Percentiles rank a stretch among this genome's conserved stretches.
Conservation (phyloP, 2,797 vertebrate genomes). For the Leontocebus nigricollis region DNA sequence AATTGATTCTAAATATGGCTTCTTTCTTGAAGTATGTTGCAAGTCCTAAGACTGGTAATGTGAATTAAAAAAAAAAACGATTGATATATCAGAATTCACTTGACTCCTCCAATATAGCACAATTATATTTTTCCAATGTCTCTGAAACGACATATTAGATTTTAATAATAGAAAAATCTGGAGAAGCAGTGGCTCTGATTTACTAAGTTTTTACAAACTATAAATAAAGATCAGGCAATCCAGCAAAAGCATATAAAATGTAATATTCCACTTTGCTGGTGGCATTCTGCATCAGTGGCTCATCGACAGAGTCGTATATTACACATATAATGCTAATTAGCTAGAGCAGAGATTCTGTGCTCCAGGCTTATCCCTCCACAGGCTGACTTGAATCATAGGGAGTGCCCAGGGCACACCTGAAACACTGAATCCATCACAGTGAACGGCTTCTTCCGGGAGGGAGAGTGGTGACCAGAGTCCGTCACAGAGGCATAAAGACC, state of each 20-base stretch:
- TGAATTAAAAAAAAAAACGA: background rate
- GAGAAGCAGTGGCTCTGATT: background rate
- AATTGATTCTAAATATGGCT: slow-evolving; percentile 1
- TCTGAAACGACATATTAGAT: background rate
- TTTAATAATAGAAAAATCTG: slow-evolving; percentile 19
- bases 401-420: background rate
- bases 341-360: background rate
- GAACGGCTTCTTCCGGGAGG: background rate
- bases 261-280: background rate
- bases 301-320: accelerated
- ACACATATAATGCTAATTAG: no score
- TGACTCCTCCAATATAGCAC: background rate
- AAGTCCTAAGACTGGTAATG: background rate
- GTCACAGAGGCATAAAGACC: background rate
- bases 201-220: background rate
- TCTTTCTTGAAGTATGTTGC: background rate
- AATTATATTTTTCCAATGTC: background rate
- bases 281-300: background rate
- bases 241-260: background rate
- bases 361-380: background rate
- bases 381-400: background rate
- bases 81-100: background rate
- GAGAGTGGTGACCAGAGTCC: background rate
- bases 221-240: background rate
- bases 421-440: background rate